Base-by-base conservation (phyloP, 2,797 vertebrate species). In the Discoglossus pictus region DNA sequence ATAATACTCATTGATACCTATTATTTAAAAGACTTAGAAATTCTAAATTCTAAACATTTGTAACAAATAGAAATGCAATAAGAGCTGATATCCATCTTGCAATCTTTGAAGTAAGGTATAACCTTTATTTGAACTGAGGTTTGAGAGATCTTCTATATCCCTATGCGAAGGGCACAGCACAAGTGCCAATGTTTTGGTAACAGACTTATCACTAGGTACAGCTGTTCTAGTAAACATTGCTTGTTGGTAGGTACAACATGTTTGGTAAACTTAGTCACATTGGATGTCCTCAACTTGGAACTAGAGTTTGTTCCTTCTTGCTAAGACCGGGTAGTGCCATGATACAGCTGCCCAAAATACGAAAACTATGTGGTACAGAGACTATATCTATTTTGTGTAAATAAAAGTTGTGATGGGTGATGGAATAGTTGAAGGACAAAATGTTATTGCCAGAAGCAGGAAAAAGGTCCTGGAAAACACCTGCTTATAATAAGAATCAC, bases 321-420 rank as follows among this genome's bases (percentile, higher is more conserved):
- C 76, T 84, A 60, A 25, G 71, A 86, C 87, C 74, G 73, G 87
- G 79, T 79, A 55, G 1, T 13, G 74, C 61, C 76, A 67, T 67
- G 59, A 65, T 73, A 23, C 68, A 73, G 71, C 76, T 77, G 70
- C 72, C 80, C 80, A 78, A 85, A 87, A 88, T 80, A 88, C 55
- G 78, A 75, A 77, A 78, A 64, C 62, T 74, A 56, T 5, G 1
- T 56, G 69, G 72, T 23, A 62, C 24, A 43, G 24, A 75, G 65
- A 35, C 73, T 63, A 54, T 17, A 67, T 78, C 50, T 90, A 80
- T 90, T 89, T 89, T 86, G 81, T 87, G 89, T 90, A 90, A 90
- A 90, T 82, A 68, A 16, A 48, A 53, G 35, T 42, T 87, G 82
- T 76, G 15, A 56, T 46, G 18, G 48, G 73, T 65, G 58, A 16